Base-by-base conservation (phyloP, 2,888 invertebrate genomes). In the Megalurothrips usitatus region DNA sequence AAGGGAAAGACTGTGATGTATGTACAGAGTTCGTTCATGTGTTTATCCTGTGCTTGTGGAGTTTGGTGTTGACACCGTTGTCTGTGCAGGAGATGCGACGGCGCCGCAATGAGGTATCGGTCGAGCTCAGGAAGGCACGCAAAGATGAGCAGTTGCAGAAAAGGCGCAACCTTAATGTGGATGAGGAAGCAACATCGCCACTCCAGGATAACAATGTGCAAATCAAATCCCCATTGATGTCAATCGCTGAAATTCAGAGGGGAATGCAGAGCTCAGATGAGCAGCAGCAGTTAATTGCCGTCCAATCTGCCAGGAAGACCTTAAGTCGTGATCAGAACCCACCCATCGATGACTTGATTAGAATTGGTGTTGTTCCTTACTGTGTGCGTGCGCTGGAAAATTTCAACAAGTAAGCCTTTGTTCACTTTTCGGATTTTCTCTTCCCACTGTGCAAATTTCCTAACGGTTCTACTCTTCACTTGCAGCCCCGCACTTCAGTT, bases 321-420 rank as follows among this genome's bases (percentile, higher is more conserved):
- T 89, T 98, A 81, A 97, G 97, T 84, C 91, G 94, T 87, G 98
- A 98, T 88, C 97, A 98, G 6, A 96, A 97, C 90, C 98, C 98
- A 81, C 98, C 98, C 3, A 98, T 98, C 84, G 96, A 98, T 88
- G 97, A 97, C 90, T 97, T 98, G 78, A 97, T 98, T 86, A 91
- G 93, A 84, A 95, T 96, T 82, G 98, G 97, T 85, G 95, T 98
- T 86, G 95, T 98, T 84, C 97, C 97, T 58, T 92, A 93, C 88
- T 97, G 98, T 90, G 97, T 98, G 48, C 94, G 94, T 87, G 97
- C 98, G 88, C 90, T 98, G 83, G 91, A 90, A 26, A 88, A 90
- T 82, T 89, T 90, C 85, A 91, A 94, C 83, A 93, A 93, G 96
- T 96, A 88, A 87, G 89, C 86, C 68, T 11, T 11, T 68, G 68